Evolutionary conservation across 2,797 vertebrate species (phyloP), one percentile per base, ranked within the genome.

Genomic region (Hapalemur alaotrensis): DNA sequence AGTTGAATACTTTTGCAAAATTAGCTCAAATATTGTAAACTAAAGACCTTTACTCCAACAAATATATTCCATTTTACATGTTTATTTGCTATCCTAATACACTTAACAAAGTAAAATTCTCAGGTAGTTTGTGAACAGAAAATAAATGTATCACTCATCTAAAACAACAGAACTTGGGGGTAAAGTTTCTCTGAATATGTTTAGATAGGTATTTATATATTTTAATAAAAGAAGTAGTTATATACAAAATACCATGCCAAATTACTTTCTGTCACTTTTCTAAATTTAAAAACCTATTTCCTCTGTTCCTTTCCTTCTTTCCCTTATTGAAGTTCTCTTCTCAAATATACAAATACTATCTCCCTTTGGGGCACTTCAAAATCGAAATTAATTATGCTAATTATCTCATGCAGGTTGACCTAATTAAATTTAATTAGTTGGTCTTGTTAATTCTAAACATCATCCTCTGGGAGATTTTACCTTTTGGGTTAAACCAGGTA

Each of bases 371-470:
- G 25, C 8, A 72, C 38, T 96, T 93, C 14, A 90, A 96, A 97
- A 87, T 84, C 38, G 32, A 97, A 96, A 97, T 93, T 7, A 1
- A 95, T 97, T 93, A 57, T 94, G 57, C 15, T 97, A 90, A 96
- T 96, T 81, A 85, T 38, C 73, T 88, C 79, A 93, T 79, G 18
- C 82, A 95, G 95, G 83, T 85, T 96, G 72, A 87, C 17, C 78
- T 88, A 90, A 95, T 98, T 84, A 96, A 95, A 80, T 65, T 61
- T 93, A 95, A 95, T 79, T 97, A 72, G 72, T 87, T 78, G 28
- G 78, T 97, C 59, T 61, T 92, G 92, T 91, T 97, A n/a, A 89
- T 97, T 96, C 57, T 91, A 92, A 97, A 54, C 70, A 88, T 70
- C 9, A 43, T 89, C 72, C 93, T 92, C 52, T 65, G 41, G 46